Conservation (phyloP, 1,140 invertebrate species). For the Dendroctonus valens region DNA sequence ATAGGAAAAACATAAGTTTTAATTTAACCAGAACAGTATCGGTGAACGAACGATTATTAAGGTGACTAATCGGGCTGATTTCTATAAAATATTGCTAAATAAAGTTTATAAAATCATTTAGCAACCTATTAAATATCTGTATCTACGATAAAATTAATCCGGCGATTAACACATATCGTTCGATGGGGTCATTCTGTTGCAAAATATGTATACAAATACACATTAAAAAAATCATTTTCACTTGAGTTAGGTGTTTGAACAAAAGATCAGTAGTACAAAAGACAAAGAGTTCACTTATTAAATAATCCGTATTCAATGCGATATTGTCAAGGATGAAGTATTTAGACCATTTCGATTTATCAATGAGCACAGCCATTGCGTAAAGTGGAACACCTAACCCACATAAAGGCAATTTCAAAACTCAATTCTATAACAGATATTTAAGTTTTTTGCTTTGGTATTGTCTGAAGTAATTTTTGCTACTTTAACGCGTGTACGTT, state of each 20-base stretch:
- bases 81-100: too few relatives aligned
- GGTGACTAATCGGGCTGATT: not conserved
- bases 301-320: not conserved
- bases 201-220: too few relatives aligned
- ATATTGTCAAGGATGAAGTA: constrained; percentile 11
- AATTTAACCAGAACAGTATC: not conserved
- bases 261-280: constrained; percentile 4
- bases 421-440: not conserved
- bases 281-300: not conserved
- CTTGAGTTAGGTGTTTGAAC: too few relatives aligned
- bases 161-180: too few relatives aligned
- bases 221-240: too few relatives aligned
- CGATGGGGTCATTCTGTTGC: too few relatives aligned
- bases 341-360: constrained; percentile 15
- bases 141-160: too few relatives aligned
- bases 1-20: too few relatives aligned
- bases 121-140: too few relatives aligned
- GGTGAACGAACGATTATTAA: not conserved
- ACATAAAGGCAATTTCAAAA: constrained; percentile 3
- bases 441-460: not conserved
- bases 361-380: constrained; percentile 12
- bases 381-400: constrained; percentile 24
- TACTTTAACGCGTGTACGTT: too few relatives aligned
- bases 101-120: too few relatives aligned
- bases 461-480: too few relatives aligned